Evolutionary conservation across 2,888 invertebrate species (phyloP).

Genomic region (Scaptomyza cyrtandrae): DNA sequence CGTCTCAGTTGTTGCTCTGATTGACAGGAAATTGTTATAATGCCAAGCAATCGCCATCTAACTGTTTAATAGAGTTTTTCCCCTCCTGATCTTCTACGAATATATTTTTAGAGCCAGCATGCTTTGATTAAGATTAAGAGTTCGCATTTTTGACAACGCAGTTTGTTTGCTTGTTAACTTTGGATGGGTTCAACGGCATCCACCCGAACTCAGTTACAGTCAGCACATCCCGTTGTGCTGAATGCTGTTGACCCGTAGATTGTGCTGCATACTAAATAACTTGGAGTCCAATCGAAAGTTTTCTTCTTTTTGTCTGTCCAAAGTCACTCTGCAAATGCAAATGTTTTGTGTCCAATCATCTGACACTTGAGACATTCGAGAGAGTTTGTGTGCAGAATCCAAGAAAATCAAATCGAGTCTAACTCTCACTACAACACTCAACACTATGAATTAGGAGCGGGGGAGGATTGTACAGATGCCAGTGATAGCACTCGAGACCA

Average conservation of each 20-base stretch:
- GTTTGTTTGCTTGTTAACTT: slow-evolving; percentile 5
- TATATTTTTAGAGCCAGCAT: slow-evolving; percentile 39
- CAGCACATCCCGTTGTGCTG: slow-evolving; percentile 19
- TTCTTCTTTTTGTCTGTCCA: slow-evolving; percentile 29
- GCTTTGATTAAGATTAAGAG: slow-evolving; percentile 53
- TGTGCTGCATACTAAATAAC: slow-evolving; percentile 13
- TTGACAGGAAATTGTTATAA: slow-evolving; percentile 75
- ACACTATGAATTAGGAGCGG: slow-evolving; percentile 5
- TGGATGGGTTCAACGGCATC: slow-evolving; percentile 64
- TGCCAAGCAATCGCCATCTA: slow-evolving; percentile 49
- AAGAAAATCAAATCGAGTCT: slow-evolving; percentile 36
- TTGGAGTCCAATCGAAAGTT: slow-evolving; percentile 67
- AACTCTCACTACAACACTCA: slow-evolving; percentile 64
- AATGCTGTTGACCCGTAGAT: slow-evolving; percentile 51
- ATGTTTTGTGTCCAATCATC: slow-evolving; percentile 68
- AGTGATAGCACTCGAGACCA: slow-evolving; percentile 70
- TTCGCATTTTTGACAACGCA: slow-evolving; percentile 36
- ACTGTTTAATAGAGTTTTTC: slow-evolving; percentile 39
- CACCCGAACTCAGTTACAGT: slow-evolving; percentile 29
- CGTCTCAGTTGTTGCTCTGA: slow-evolving; percentile 58
- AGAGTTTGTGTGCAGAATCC: slow-evolving; percentile 41
- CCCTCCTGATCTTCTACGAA: slow-evolving; percentile 1
- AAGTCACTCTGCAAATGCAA: slow-evolving; percentile 35
- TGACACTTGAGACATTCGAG: slow-evolving; percentile 67
- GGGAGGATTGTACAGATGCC: slow-evolving; percentile 52